Conservation (phyloP, 2,888 invertebrate species). For the Tiphia femorata region DNA sequence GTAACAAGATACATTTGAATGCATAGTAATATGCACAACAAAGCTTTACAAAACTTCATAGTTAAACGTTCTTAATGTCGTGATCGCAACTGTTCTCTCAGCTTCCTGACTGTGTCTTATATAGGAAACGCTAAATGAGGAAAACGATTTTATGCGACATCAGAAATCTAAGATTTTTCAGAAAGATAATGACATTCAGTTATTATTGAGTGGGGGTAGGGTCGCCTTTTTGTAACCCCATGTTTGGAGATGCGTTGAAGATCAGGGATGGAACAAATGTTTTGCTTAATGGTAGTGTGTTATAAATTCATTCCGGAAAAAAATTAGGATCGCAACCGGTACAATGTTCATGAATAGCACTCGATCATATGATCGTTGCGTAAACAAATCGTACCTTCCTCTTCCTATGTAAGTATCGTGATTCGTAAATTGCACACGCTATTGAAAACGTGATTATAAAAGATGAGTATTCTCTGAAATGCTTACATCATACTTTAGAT, state of each 20-base stretch:
- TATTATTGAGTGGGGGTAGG: slow-evolving; percentile 13
- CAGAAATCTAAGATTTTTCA: slow-evolving; percentile 8
- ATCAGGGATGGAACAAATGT: slow-evolving; percentile 23
- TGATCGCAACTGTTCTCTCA: slow-evolving; percentile 11
- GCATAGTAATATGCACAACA: slow-evolving; percentile 22
- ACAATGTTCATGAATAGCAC: too few relatives aligned
- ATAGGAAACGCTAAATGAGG: slow-evolving; percentile 26
- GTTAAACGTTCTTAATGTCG: slow-evolving; percentile 16
- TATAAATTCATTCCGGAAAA: too few relatives aligned
- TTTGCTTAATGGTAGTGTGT: not conserved
- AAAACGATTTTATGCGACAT: slow-evolving; percentile 22
- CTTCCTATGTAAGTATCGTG: not conserved
- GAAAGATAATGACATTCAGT: slow-evolving; percentile 9
- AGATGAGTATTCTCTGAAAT: too few relatives aligned
- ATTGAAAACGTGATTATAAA: too few relatives aligned
- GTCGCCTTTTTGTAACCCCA: slow-evolving; percentile 21
- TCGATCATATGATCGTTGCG: not conserved
- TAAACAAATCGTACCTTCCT: not conserved
- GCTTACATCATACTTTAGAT: slow-evolving; percentile 52
- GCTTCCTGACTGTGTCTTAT: slow-evolving; percentile 33
- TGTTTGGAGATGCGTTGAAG: slow-evolving; percentile 11
- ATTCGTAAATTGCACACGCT: too few relatives aligned
- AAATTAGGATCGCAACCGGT: too few relatives aligned
- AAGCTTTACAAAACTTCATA: slow-evolving; percentile 25
- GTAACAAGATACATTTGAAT: slow-evolving; percentile 3